Base-by-base conservation (phyloP, 2,888 invertebrate species). In the Eupithecia pulchellata region DNA sequence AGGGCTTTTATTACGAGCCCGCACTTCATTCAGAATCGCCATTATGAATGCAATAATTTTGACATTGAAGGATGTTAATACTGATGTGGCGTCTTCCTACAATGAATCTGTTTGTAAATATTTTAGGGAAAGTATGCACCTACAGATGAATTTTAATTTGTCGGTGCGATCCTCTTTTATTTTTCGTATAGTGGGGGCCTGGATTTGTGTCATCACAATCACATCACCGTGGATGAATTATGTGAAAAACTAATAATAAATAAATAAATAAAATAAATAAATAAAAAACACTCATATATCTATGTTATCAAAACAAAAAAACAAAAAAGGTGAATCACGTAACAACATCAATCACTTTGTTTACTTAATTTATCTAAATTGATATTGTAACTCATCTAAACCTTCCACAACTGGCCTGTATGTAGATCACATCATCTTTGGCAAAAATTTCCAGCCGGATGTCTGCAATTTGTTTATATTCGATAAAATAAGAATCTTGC, bases 381-480 rank as follows among this genome's bases (percentile, higher is more conserved):
- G 75, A 73, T 76, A 74, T 71, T 71, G 68, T 66, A 69, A 69
- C 61, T 61, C 61, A 34, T 61, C 34, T 25, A 34, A 61, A 61
- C 61, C 32, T 61, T 61, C 30, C 34, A 34, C 34, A 25, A 11
- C 34, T 61, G 34, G 20, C n/a, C 32, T 25, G 29, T 57, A 29
- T 4, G 57, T 29, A 57, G 57, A 58, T n/a, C 30, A 69, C 34
- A 29, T 68, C 58, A 29, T 55, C 69, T 72, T 74, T 71, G 64
- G 71, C 75, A 70, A 78, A 78, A 77, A 75, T 74, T 75, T 77
- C 75, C 75, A 68, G 70, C 73, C 78, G 77, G 77, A 78, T 75
- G 72, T 75, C 77, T 78, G 75, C 73, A 70, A 73, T 75, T 75
- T 75, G 72, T 75, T 74, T 72, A 74, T 39, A 74, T 68, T 73